phyloP scores from a whole-genome alignment of 1,140 invertebrate species.

The Drosophila auraria region DNA sequence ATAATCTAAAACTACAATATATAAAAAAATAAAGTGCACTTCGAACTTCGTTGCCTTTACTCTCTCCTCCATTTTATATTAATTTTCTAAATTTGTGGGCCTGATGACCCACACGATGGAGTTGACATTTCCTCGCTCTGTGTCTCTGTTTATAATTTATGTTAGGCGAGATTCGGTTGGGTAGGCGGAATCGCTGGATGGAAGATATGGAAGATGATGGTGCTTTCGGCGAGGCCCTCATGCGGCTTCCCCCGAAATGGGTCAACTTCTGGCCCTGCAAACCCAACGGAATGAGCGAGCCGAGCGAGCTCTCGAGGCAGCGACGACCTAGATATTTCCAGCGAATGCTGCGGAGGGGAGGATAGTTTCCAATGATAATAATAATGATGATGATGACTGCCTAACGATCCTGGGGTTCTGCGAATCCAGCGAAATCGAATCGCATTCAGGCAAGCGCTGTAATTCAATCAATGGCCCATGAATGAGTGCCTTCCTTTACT shows the following conservation, averaged over 20 bases:
- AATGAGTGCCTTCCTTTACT: slow-evolving; percentile 58
- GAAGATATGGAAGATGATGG: not conserved
- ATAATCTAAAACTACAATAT: not conserved
- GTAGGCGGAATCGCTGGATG: slow-evolving; percentile 35
- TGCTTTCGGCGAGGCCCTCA: slow-evolving; percentile 39
- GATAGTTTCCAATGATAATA: slow-evolving; percentile 35
- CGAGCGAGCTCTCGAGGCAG: slow-evolving; percentile 4
- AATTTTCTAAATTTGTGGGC: slow-evolving; percentile 61
- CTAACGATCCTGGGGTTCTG: slow-evolving; percentile 52
- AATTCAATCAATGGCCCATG: slow-evolving; percentile 74
- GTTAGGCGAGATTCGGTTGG: slow-evolving; percentile 38
- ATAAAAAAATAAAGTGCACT: slow-evolving; percentile 8
- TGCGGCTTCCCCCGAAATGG: slow-evolving; percentile 59
- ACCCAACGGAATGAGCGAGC: slow-evolving; percentile 5
- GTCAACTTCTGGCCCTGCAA: slow-evolving; percentile 43
- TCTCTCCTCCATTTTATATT: not conserved
- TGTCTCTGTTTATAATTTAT: slow-evolving; percentile 58
- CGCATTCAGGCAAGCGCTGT: slow-evolving; percentile 47
- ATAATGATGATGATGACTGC: slow-evolving; percentile 36
- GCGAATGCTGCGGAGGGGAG: slow-evolving; percentile 19
- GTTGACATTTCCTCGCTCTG: slow-evolving; percentile 40
- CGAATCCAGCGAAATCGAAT: slow-evolving; percentile 50
- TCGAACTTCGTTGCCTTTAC: not conserved
- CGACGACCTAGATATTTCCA: slow-evolving; percentile 49
- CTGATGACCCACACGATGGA: slow-evolving; percentile 67